Conservation (phyloP, 2,888 invertebrate genomes). For the Asteroscopus sphinx region DNA sequence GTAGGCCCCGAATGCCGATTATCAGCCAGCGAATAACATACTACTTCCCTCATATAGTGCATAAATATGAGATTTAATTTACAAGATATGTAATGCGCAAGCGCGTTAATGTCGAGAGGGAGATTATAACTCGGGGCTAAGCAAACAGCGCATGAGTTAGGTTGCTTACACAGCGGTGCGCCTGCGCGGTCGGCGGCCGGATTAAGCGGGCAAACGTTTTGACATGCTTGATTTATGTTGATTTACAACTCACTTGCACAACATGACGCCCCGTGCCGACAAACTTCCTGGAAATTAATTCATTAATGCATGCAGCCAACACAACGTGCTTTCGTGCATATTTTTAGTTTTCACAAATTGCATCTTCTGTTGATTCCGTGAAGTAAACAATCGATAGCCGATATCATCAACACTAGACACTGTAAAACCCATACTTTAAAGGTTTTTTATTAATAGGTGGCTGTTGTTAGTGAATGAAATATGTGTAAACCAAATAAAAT, state of each 20-base stretch:
- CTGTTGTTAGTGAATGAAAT: not conserved
- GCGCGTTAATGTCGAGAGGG: constrained; percentile 35
- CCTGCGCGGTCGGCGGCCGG: constrained; percentile 33
- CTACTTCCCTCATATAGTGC: constrained; percentile 35
- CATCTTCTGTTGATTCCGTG: constrained; percentile 25
- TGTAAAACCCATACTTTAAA: constrained; percentile 20
- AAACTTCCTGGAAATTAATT: constrained; percentile 62
- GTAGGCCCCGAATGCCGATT: not conserved
- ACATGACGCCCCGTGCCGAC: constrained; percentile 53
- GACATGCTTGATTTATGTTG: constrained; percentile 69
- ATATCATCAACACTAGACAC: constrained; percentile 20
- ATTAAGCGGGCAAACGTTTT: constrained; percentile 66
- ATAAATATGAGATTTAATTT: constrained; percentile 48
- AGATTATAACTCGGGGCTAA: constrained; percentile 52
- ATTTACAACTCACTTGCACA: constrained; percentile 64
- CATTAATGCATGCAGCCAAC: constrained; percentile 56
- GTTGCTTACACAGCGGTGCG: constrained; percentile 47
- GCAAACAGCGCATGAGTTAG: constrained; percentile 52
- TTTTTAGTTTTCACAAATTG: constrained; percentile 42
- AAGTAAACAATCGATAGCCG: constrained; percentile 31
- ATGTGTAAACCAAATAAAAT: too few species aligned
- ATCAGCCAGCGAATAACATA: constrained; percentile 26
- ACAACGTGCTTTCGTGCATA: constrained; percentile 41
- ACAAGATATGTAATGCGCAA: constrained; percentile 40
- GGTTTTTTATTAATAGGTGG: constrained; percentile 3